These are phyloP conservation scores for Flabesymbios commensalis DNA, from an alignment of 2,888 invertebrate species.

Conservation along the genomic window DNA sequence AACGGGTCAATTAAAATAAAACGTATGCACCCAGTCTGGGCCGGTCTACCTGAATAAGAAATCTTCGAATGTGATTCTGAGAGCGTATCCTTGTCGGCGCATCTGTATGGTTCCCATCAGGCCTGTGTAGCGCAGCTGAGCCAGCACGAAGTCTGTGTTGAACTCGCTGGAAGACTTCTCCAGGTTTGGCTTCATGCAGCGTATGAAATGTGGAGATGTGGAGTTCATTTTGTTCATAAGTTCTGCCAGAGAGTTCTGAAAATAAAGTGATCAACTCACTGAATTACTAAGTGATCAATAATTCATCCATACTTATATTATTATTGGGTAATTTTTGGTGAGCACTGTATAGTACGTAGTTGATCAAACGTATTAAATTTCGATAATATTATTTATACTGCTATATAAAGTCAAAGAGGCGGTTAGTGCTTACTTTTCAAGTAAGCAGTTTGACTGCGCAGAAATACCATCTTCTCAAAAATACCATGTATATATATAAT, in stretches of 20 bases:
- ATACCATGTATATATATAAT: too few relatives aligned
- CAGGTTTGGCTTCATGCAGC: slow-evolving; percentile 41
- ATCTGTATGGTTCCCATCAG: slow-evolving; percentile 50
- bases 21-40: too few relatives aligned
- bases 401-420: too few relatives aligned
- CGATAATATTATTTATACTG: too few relatives aligned
- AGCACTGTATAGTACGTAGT: too few relatives aligned
- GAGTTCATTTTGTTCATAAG: slow-evolving; percentile 44
- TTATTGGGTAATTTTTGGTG: too few relatives aligned
- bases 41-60: slow-evolving; percentile 49
- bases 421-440: too few relatives aligned
- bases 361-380: too few relatives aligned
- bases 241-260: slow-evolving; percentile 52
- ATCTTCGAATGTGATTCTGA: slow-evolving; percentile 43
- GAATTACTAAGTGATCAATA: neutral
- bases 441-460: too few relatives aligned
- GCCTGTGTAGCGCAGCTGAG: slow-evolving; percentile 52
- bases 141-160: slow-evolving; percentile 24
- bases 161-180: slow-evolving; percentile 23
- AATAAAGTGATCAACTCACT: neutral
- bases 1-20: too few relatives aligned
- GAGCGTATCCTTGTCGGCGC: slow-evolving; percentile 47
- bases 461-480: too few relatives aligned
- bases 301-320: too few relatives aligned
- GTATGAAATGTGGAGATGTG: slow-evolving; percentile 48